Conservation (phyloP, 2,888 invertebrate genomes). For the Hyalella azteca region DNA sequence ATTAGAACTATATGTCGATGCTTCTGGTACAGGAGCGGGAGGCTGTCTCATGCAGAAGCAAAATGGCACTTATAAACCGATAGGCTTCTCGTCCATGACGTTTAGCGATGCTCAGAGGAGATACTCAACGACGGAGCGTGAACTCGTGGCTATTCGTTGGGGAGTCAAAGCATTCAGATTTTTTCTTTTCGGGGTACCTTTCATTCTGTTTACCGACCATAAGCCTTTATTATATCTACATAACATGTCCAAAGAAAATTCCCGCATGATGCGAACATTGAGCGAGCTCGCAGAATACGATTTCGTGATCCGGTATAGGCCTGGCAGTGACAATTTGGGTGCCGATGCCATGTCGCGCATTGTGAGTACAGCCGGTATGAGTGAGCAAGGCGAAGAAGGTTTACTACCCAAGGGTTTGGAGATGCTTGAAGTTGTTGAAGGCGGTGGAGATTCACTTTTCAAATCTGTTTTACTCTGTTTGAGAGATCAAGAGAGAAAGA, state of each 20-base stretch:
- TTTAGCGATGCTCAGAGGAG: neutral
- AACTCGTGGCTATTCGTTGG: neutral
- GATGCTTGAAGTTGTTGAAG: neutral
- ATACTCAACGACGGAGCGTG: neutral
- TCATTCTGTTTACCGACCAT: neutral
- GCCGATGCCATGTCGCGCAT: neutral
- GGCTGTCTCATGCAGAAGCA: neutral
- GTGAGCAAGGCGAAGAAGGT: neutral
- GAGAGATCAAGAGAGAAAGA: neutral
- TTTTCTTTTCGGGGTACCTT: neutral
- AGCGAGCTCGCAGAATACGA: neutral
- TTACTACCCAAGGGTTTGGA: neutral
- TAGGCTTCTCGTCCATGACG: neutral
- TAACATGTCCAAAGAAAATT: neutral
- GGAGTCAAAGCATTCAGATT: neutral
- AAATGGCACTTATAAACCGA: neutral
- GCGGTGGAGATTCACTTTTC: neutral
- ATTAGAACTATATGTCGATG: neutral
- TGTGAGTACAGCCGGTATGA: neutral
- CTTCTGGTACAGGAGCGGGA: neutral
- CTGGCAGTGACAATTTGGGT: neutral
- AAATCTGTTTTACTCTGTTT: neutral
- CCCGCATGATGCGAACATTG: neutral
- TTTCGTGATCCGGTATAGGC: neutral
- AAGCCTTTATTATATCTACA: neutral